These are phyloP conservation scores for Trileptium ribeirensis DNA, from an alignment of 2,888 invertebrate species.

Conservation along the genomic window DNA sequence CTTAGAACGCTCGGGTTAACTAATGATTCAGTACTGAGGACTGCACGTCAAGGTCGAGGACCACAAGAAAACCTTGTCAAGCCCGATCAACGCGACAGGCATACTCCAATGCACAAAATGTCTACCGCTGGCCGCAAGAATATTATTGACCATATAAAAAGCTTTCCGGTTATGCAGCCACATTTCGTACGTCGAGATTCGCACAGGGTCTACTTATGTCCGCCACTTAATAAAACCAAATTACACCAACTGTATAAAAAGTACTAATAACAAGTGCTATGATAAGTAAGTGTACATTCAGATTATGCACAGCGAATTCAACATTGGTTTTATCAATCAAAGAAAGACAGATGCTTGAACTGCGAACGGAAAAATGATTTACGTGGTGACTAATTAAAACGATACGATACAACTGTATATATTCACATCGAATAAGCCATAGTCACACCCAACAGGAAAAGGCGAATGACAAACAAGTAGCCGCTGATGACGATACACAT, in stretches of 20 bases:
- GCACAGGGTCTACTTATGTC: not conserved
- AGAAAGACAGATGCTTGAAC: slow-evolving; percentile 5
- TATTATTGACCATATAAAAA: not conserved
- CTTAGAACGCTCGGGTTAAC: not conserved
- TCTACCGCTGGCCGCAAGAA: not conserved
- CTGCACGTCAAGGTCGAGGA: not conserved
- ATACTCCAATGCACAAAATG: not conserved
- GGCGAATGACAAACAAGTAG: not conserved
- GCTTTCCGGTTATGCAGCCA: not conserved
- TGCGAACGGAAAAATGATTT: not conserved
- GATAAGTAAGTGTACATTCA: not conserved
- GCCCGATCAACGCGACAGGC: not conserved
- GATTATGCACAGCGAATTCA: not conserved
- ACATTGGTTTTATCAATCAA: not conserved
- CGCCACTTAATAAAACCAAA: not conserved
- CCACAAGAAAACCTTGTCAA: not conserved
- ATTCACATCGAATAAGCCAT: not conserved
- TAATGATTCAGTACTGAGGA: not conserved
- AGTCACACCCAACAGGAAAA: not conserved
- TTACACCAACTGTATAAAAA: not conserved
- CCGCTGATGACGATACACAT: not conserved
- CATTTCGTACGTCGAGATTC: not conserved
- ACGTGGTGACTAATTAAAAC: not conserved
- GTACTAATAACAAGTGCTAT: not conserved
- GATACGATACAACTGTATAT: not conserved